These are phyloP conservation scores for Mythimna vitellina DNA, from an alignment of 2,888 invertebrate genomes.

Conservation along the genomic window DNA sequence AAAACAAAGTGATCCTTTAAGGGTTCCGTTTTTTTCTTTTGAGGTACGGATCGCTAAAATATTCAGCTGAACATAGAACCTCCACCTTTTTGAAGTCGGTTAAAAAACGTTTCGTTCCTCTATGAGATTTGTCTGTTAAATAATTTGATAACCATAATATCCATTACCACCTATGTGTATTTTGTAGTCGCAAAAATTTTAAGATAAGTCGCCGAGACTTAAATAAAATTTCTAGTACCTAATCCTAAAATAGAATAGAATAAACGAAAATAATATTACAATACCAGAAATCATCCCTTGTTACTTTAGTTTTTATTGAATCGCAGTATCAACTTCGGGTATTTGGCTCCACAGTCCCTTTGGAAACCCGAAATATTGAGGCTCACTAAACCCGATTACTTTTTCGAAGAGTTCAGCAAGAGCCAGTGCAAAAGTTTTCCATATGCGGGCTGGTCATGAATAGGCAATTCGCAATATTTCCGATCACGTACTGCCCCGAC, in stretches of 20 bases:
- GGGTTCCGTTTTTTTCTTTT: too few relatives aligned
- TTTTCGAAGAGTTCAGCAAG: conserved; percentile 65
- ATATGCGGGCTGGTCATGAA: conserved; percentile 80
- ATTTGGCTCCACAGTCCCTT: conserved; percentile 20
- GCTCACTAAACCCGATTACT: conserved; percentile 43
- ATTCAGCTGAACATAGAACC: too few relatives aligned
- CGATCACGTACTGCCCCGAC: conserved; percentile 79
- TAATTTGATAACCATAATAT: background rate
- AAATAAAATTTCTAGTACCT: background rate
- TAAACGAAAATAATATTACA: conserved; percentile 8
- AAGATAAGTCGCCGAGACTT: too few relatives aligned
- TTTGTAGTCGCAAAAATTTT: background rate
- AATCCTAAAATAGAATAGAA: too few relatives aligned
- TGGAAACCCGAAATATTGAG: conserved; percentile 46
- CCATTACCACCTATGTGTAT: background rate
- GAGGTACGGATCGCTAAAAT: too few relatives aligned
- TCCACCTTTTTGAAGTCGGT: too few relatives aligned
- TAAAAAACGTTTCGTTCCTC: conserved; percentile 15
- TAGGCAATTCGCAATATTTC: conserved; percentile 84
- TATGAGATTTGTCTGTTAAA: background rate
- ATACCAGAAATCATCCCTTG: background rate
- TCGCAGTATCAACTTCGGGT: conserved; percentile 18
- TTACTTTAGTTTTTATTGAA: conserved; percentile 33
- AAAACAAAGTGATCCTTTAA: too few relatives aligned
- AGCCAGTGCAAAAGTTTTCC: conserved; percentile 75